Evolutionary conservation across 1,140 invertebrate species (phyloP), one percentile per base, ranked within the genome.

Genomic region (Diachasma alloeum): DNA sequence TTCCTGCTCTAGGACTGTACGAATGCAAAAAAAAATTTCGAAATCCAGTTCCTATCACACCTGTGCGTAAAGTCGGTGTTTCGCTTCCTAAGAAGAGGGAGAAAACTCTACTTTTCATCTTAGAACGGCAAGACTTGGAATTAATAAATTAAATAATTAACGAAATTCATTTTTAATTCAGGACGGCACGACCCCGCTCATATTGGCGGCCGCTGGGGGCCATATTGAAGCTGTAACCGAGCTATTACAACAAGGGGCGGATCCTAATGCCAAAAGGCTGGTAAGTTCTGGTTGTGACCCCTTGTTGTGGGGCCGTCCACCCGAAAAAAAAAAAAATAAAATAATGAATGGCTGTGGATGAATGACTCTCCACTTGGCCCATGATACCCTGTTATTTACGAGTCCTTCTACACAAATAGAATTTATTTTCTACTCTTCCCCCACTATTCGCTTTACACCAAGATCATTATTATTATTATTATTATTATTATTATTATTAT

Each of bases 111-210:
- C n/a, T n/a, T n/a, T n/a, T n/a, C n/a, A n/a, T n/a, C n/a, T n/a
- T n/a, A n/a, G n/a, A n/a, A n/a, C n/a, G n/a, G n/a, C n/a, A n/a
- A n/a, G n/a, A n/a, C n/a, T n/a, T n/a, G n/a, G n/a, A n/a, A n/a
- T n/a, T n/a, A n/a, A n/a, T n/a, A n/a, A n/a, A n/a, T n/a, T n/a
- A n/a, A n/a, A n/a, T n/a, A 22, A 10, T 39, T n/a, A n/a, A 71
- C 0, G 6, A 15, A 63, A 6, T 74, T 73, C 15, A 72, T 53
- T 70, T 75, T 31, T 75, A 78, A 91, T 88, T 9, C 87, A 98
- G 97, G 97, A 98, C 89, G 96, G 96, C 63, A 98, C 96, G 22
- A 97, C 97, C 15, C 96, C 97, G 9, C 91, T 98, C 67, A 97
- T 98, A 83, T 91, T 98, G 80, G 94, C 97, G 22, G 94, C 96